A percentile compares a stretch with the other conserved stretches of the same genome.
These are phyloP conservation scores for Lethrus apterus DNA, from an alignment of 1,140 invertebrate genomes.

Conservation along the genomic window DNA sequence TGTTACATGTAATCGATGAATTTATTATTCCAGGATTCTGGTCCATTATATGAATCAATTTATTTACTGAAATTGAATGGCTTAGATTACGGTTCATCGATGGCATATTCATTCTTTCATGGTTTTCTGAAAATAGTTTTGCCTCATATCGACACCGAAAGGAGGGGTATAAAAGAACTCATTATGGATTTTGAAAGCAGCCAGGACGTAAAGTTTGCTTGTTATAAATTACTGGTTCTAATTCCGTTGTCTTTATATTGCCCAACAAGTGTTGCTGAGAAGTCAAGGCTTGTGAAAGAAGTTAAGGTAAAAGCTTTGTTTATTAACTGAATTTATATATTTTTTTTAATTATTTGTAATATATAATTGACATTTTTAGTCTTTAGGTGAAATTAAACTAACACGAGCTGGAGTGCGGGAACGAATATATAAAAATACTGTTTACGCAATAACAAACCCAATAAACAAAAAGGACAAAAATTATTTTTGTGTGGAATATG, in stretches of 20 bases:
- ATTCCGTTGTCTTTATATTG: conserved; percentile 52
- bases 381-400: conserved; percentile 41
- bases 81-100: conserved; percentile 51
- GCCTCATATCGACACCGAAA: conserved; percentile 43
- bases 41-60: conserved; percentile 1
- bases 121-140: conserved; percentile 53
- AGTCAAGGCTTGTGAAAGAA: conserved; percentile 24
- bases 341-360: no score
- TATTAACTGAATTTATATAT: not conserved
- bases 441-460: conserved; percentile 53
- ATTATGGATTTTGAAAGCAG: conserved; percentile 45
- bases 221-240: conserved; percentile 52
- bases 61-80: conserved; percentile 6
- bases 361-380: conserved; percentile 41
- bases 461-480: conserved; percentile 31
- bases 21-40: conserved; percentile 8
- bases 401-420: conserved; percentile 51
- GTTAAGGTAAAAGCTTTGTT: conserved; percentile 8
- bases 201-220: conserved; percentile 45
- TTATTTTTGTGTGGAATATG: conserved; percentile 54
- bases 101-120: conserved; percentile 58
- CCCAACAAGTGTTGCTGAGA: conserved; percentile 44
- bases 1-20: no score
- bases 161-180: conserved; percentile 43
- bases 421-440: conserved; percentile 50